Conservation (phyloP, 2,113 vertebrate genomes). For the Mionectes macconnelli region DNA sequence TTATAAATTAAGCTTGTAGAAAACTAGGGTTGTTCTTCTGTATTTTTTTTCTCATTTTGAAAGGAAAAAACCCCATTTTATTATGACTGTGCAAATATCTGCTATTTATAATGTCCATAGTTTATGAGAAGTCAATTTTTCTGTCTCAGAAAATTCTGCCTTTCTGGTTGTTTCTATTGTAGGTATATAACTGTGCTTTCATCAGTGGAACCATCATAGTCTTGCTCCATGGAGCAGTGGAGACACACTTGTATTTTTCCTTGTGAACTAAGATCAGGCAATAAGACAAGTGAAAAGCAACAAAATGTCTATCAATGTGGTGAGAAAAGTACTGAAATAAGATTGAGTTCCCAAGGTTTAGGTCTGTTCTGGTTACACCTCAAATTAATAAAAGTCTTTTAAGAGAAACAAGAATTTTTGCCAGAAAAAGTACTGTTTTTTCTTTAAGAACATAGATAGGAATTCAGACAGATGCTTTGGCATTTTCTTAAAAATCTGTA, state of each 20-base stretch:
- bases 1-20: not conserved
- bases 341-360: not conserved
- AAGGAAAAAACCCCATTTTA: not conserved
- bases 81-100: not conserved
- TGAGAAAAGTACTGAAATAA: not conserved
- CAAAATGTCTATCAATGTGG: not conserved
- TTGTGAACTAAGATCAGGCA: not conserved
- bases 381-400: not conserved
- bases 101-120: not conserved
- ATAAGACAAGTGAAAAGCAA: not conserved
- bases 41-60: not conserved
- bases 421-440: not conserved
- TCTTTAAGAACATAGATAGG: not conserved
- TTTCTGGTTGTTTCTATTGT: not conserved
- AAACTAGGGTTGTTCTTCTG: rapidly evolving
- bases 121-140: not conserved
- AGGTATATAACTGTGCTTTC: not conserved
- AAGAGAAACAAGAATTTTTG: not conserved
- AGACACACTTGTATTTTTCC: not conserved
- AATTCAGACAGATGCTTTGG: not conserved
- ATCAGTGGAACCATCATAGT: not conserved
- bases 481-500: not conserved
- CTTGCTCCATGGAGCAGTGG: not conserved
- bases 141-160: not conserved
- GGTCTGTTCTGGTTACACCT: not conserved